A percentile compares a stretch with the other conserved stretches of the same genome.
These are phyloP conservation scores for Thaumatotibia leucotreta DNA, from an alignment of 1,140 invertebrate genomes.

Conservation along the genomic window DNA sequence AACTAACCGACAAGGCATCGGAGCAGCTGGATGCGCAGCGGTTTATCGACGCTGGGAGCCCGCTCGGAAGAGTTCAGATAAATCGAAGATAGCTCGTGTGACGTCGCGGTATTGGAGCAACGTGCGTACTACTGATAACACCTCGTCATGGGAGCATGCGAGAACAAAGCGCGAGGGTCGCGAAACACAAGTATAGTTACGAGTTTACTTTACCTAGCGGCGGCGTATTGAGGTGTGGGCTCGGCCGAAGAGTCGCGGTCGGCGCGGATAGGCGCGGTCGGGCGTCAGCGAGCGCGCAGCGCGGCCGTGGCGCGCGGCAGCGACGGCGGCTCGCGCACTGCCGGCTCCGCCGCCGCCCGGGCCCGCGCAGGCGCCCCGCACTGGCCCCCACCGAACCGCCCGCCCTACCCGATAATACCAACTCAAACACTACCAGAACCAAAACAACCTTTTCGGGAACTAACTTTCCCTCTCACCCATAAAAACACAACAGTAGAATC, in stretches of 20 bases:
- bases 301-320: constrained; percentile 51
- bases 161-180: constrained; percentile 24
- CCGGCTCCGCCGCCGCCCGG: constrained; percentile 27
- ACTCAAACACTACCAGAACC: not conserved
- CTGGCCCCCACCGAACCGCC: constrained; percentile 21
- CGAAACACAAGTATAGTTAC: constrained; percentile 18
- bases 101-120: constrained; percentile 24
- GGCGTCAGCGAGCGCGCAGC: constrained; percentile 50
- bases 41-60: constrained; percentile 41
- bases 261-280: constrained; percentile 40
- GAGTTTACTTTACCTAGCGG: constrained; percentile 49
- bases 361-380: constrained; percentile 27
- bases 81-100: constrained; percentile 14
- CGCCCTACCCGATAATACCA: constrained; percentile 18
- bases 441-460: not conserved
- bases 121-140: constrained; percentile 33
- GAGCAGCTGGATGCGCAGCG: constrained; percentile 68
- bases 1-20: constrained; percentile 71
- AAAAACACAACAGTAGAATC: too few relatives aligned
- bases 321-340: constrained; percentile 51
- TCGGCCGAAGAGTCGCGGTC: constrained; percentile 25
- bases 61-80: constrained; percentile 38
- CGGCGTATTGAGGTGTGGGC: constrained; percentile 38
- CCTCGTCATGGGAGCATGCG: constrained; percentile 36
- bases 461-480: not conserved